Conservation (phyloP, 2,113 vertebrate genomes). For the Orycteropus afer region DNA sequence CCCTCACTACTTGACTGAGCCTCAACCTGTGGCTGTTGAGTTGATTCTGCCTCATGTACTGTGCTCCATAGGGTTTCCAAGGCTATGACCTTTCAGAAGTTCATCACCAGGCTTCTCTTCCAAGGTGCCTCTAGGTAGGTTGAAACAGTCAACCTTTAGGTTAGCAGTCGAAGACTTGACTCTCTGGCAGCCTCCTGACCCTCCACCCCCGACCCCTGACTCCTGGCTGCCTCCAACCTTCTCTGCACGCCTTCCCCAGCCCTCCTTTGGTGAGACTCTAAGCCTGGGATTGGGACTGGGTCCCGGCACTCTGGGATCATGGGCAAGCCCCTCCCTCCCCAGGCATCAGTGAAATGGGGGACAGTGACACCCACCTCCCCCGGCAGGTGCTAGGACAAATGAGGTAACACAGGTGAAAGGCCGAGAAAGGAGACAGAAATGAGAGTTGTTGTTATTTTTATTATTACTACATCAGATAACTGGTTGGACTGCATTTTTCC, state of each 20-base stretch:
- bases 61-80: neutral
- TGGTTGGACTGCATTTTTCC: slow-evolving; percentile 78
- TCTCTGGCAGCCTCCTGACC: neutral
- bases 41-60: neutral
- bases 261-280: neutral
- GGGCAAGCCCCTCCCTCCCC: neutral
- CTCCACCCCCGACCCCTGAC: neutral
- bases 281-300: neutral
- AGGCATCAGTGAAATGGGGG: neutral
- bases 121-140: neutral
- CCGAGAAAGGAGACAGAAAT: neutral
- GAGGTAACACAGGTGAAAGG: slow-evolving; percentile 31
- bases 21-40: neutral
- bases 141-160: neutral
- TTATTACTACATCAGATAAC: slow-evolving; percentile 71
- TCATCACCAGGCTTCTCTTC: neutral
- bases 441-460: slow-evolving; percentile 72
- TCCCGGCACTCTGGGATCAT: neutral
- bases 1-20: neutral
- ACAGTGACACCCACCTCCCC: neutral
- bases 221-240: neutral
- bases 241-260: neutral
- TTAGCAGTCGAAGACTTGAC: neutral
- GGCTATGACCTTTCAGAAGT: no score
- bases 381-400: neutral